Evolutionary conservation across 2,113 vertebrate species (phyloP).

Genomic region (Caretta caretta): DNA sequence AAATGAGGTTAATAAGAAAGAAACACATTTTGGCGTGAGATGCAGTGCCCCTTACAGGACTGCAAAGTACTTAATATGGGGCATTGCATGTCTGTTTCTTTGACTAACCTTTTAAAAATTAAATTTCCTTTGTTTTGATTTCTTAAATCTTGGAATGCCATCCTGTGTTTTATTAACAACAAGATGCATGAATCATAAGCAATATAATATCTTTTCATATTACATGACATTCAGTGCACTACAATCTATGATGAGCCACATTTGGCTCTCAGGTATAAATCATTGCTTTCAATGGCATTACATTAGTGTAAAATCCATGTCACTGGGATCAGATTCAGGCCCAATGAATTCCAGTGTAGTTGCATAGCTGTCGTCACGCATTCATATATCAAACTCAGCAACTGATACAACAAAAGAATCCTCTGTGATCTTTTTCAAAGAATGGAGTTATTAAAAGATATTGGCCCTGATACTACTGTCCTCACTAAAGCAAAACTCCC

Average conservation of each 20-base stretch:
- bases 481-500: not conserved
- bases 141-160: not conserved
- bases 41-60: not conserved
- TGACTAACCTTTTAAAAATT: not conserved
- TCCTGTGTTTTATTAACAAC: conserved; percentile 24
- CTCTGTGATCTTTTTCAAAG: not conserved
- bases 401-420: not conserved
- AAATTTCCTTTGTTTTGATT: not conserved
- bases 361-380: not conserved
- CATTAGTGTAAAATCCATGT: not conserved
- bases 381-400: not conserved
- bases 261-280: not conserved
- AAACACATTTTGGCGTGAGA: not conserved
- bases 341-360: not conserved
- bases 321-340: not conserved
- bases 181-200: not conserved
- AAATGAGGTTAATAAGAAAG: not conserved
- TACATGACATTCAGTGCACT: not conserved
- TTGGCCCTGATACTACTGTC: not conserved
- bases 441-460: conserved; percentile 38
- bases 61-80: not conserved
- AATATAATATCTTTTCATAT: not conserved
- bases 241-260: fast-evolving
- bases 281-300: not conserved
- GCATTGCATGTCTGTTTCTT: not conserved